Percentiles rank a stretch among this genome's conserved stretches.
phyloP scores from a whole-genome alignment of 2,113 vertebrate species.

The Holacanthus passer region DNA sequence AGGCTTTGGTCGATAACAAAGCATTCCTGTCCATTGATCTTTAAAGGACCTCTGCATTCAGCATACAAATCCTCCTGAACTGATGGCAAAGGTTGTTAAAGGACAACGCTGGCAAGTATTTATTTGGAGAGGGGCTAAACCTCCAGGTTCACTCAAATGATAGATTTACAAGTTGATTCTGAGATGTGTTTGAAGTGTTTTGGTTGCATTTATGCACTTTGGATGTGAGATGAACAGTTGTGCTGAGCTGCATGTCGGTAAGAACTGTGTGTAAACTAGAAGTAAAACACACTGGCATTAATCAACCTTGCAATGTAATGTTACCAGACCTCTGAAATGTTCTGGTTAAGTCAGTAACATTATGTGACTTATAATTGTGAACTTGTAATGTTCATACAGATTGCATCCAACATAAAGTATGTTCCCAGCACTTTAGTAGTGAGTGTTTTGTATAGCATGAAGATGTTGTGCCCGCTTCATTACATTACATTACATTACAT shows the following conservation, averaged over 20 bases:
- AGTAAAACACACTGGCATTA: too few relatives aligned
- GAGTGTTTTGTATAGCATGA: too few relatives aligned
- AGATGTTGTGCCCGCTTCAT: too few relatives aligned
- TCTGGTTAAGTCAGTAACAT: too few relatives aligned
- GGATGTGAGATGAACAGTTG: neutral
- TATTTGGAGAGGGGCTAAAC: neutral
- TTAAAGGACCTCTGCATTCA: constrained; percentile 25
- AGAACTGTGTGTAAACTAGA: too few relatives aligned
- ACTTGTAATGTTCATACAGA: too few relatives aligned
- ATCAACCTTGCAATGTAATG: too few relatives aligned
- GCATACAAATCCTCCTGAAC: constrained; percentile 33
- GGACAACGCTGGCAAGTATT: constrained; percentile 11
- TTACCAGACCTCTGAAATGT: too few relatives aligned
- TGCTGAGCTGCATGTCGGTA: neutral
- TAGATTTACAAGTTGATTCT: neutral
- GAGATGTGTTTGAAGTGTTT: neutral
- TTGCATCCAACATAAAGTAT: too few relatives aligned
- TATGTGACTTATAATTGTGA: too few relatives aligned
- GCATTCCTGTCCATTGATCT: constrained; percentile 55
- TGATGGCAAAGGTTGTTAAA: constrained; percentile 29
- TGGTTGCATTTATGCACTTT: neutral
- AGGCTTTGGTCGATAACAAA: constrained; percentile 43
- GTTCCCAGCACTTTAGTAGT: too few relatives aligned
- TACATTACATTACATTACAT: too few relatives aligned
- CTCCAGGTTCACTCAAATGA: neutral